Conservation (phyloP, 2,113 vertebrate genomes). For the Neogobius melanostomus region DNA sequence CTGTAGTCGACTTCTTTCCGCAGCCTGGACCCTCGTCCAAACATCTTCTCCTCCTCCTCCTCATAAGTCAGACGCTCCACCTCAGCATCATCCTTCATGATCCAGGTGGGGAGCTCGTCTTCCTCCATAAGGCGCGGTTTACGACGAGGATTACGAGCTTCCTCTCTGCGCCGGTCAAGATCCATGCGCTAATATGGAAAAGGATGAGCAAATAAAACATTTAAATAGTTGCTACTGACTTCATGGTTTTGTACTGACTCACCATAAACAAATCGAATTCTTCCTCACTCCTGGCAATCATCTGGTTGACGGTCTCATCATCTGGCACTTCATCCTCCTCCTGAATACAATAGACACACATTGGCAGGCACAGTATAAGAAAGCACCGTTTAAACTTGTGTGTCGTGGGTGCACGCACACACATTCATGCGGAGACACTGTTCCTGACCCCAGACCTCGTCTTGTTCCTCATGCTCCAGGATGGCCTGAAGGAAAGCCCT, state of each 20-base stretch:
- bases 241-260: not conserved
- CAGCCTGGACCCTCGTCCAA: slow-evolving; percentile 91
- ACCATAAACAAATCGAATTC: slow-evolving; percentile 90
- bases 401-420: slow-evolving; percentile 61
- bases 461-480: slow-evolving; percentile 97
- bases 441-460: slow-evolving; percentile 83
- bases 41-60: slow-evolving; percentile 97
- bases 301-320: slow-evolving; percentile 95
- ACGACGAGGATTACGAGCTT: slow-evolving; percentile 92
- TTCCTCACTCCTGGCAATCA: slow-evolving; percentile 96
- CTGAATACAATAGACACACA: slow-evolving; percentile 69
- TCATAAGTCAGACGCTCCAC: slow-evolving; percentile 95
- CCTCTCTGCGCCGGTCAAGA: slow-evolving; percentile 92
- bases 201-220: not conserved
- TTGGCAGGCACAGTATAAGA: slow-evolving; percentile 48
- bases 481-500: slow-evolving; percentile 95
- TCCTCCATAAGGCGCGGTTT: slow-evolving; percentile 97
- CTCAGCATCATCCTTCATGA: slow-evolving; percentile 97
- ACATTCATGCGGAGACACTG: slow-evolving; percentile 64
- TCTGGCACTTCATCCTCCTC: slow-evolving; percentile 97
- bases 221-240: no score
- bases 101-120: slow-evolving; percentile 95
- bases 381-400: slow-evolving; percentile 22
- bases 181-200: slow-evolving; percentile 86
- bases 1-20: slow-evolving; percentile 97